phyloP scores from a whole-genome alignment of 1,140 invertebrate species.

The Eulimnadia texana region DNA sequence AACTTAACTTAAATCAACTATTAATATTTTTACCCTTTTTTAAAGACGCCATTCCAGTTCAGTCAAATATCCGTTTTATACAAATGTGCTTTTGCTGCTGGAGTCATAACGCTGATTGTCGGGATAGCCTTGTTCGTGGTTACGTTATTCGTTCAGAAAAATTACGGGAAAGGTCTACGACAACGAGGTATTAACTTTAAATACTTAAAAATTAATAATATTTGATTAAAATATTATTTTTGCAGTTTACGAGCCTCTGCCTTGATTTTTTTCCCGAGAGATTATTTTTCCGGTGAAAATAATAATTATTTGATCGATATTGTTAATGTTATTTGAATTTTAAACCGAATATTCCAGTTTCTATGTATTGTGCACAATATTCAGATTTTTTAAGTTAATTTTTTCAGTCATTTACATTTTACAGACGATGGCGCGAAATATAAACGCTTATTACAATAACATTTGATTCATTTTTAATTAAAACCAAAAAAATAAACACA shows the following conservation, averaged over 20 bases:
- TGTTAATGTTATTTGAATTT: not conserved
- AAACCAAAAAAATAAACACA: not conserved
- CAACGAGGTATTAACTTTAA: not conserved
- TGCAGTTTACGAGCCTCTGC: not conserved
- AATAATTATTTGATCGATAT: not conserved
- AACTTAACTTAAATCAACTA: not conserved
- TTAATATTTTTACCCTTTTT: not conserved
- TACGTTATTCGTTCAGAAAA: not conserved
- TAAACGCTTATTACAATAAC: not conserved
- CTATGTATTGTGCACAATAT: too few species aligned
- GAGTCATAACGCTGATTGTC: not conserved
- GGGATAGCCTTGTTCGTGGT: not conserved
- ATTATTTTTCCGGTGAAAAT: not conserved
- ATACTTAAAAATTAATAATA: not conserved
- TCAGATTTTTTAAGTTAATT: too few species aligned
- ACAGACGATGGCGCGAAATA: too few species aligned
- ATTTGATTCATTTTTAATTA: not conserved
- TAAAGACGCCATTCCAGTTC: not conserved
- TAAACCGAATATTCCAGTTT: too few species aligned
- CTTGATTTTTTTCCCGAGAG: not conserved
- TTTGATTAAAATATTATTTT: not conserved
- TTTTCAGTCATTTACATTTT: too few species aligned
- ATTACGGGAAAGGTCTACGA: slow-evolving; percentile 9
- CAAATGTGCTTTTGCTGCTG: not conserved
- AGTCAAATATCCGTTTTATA: not conserved